Conservation (phyloP, 2,888 invertebrate species). For the Trichopria drosophilae region DNA sequence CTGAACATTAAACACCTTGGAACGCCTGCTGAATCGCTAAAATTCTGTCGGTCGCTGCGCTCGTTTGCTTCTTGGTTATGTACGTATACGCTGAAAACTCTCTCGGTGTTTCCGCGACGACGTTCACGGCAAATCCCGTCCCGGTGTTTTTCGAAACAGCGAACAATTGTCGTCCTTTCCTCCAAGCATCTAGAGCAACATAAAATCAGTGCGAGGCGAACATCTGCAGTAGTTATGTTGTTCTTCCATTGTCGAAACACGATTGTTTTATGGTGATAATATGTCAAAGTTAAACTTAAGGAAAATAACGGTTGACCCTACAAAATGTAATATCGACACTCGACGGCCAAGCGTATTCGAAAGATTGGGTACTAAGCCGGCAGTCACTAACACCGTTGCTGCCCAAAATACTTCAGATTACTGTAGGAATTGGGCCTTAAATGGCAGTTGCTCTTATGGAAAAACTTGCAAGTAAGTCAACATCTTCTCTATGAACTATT, state of each 20-base stretch:
- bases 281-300: constrained; percentile 74
- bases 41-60: too few relatives aligned
- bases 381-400: constrained; percentile 55
- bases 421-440: constrained; percentile 77
- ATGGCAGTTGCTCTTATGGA: constrained; percentile 77
- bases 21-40: too few relatives aligned
- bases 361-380: constrained; percentile 77
- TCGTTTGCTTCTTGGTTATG: too few relatives aligned
- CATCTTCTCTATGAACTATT: constrained; percentile 7
- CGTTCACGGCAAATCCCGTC: too few relatives aligned
- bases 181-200: too few relatives aligned
- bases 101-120: too few relatives aligned
- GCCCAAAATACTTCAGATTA: constrained; percentile 65
- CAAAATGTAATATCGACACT: constrained; percentile 68
- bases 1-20: too few relatives aligned
- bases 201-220: too few relatives aligned
- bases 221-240: too few relatives aligned
- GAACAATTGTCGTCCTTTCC: too few relatives aligned
- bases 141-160: too few relatives aligned
- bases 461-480: constrained; percentile 70
- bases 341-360: constrained; percentile 81
- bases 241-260: constrained; percentile 33
- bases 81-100: too few relatives aligned
- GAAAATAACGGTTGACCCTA: constrained; percentile 76
- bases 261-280: constrained; percentile 57